Evolutionary conservation across 2,888 invertebrate species (phyloP).

Genomic region (Eupithecia subfuscata): DNA sequence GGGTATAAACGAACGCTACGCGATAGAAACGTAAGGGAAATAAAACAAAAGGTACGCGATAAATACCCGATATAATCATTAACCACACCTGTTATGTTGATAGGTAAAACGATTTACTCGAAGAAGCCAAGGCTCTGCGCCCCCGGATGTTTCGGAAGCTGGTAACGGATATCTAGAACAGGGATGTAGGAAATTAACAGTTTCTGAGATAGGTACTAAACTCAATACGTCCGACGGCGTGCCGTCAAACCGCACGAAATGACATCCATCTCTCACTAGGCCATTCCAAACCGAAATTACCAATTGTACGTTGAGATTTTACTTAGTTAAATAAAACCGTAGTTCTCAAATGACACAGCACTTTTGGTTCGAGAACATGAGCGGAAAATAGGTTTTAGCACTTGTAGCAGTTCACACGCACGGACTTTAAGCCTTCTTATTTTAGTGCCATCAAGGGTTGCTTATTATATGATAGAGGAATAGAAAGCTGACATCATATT

Average conservation of each 20-base stretch:
- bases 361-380: not conserved
- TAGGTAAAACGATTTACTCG: not conserved
- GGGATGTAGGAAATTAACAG: not conserved
- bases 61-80: too few relatives aligned
- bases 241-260: not conserved
- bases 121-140: not conserved
- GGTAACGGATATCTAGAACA: not conserved
- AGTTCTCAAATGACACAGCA: not conserved
- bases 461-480: not conserved
- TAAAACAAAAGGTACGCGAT: too few relatives aligned
- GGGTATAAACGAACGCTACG: too few relatives aligned
- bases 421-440: not conserved
- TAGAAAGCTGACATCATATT: not conserved
- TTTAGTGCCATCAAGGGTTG: not conserved
- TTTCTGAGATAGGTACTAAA: not conserved
- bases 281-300: not conserved
- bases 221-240: not conserved
- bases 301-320: not conserved
- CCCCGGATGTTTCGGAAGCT: not conserved
- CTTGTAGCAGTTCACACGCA: not conserved
- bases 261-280: not conserved
- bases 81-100: not conserved
- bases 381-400: not conserved
- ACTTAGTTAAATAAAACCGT: not conserved
- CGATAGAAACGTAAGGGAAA: too few relatives aligned